These are phyloP conservation scores for Ephialtes manifestator DNA, from an alignment of 2,888 invertebrate species.

Conservation along the genomic window DNA sequence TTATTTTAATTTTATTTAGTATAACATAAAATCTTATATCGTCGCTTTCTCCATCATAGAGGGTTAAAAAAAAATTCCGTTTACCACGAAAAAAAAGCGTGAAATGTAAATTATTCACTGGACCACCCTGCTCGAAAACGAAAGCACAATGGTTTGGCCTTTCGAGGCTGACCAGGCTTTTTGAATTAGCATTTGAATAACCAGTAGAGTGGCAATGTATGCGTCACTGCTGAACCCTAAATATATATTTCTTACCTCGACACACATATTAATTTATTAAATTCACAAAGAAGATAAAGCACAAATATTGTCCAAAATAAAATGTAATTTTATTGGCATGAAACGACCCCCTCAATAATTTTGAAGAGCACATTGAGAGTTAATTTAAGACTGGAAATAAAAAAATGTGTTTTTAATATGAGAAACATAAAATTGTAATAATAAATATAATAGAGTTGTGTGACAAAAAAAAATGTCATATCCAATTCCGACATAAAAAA, in stretches of 20 bases:
- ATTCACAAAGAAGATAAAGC: not conserved
- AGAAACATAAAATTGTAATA: not conserved
- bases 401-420: not conserved
- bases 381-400: not conserved
- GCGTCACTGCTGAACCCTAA: not conserved
- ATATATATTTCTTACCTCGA: not conserved
- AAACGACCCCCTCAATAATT: not conserved
- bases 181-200: conserved; percentile 25
- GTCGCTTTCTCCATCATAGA: not conserved
- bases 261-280: not conserved
- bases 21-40: not conserved
- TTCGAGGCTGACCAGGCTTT: not conserved
- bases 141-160: not conserved
- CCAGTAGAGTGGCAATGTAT: not conserved
- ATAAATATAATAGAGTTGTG: no score
- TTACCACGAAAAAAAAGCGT: not conserved
- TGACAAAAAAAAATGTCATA: not conserved
- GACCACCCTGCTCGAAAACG: conserved; percentile 5
- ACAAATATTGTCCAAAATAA: not conserved
- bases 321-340: not conserved
- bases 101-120: not conserved
- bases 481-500: not conserved
- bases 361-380: not conserved
- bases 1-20: not conserved
- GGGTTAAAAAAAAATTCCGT: not conserved